Evolutionary conservation across 2,113 vertebrate genomes (phyloP).

Genomic region (Nycticebus coucang): DNA sequence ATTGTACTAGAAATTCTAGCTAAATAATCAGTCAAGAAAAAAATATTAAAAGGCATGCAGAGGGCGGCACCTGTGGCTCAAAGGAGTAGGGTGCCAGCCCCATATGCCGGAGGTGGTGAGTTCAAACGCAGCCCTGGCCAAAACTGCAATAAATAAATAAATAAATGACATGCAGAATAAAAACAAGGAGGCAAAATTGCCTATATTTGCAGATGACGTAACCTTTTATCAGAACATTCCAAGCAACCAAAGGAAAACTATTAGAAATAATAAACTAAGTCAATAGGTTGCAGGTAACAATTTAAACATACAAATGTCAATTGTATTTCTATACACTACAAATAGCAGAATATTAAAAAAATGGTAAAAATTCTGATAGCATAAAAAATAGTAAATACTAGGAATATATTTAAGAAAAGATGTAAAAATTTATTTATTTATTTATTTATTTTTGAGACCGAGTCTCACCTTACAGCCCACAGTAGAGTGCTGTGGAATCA

Average conservation of each 20-base stretch:
- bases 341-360: not conserved
- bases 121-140: too few species aligned
- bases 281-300: not conserved
- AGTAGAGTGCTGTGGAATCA: too few species aligned
- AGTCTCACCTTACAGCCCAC: too few species aligned
- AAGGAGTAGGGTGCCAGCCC: too few species aligned
- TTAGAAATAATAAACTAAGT: not conserved
- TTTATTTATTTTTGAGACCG: too few species aligned
- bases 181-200: not conserved
- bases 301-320: not conserved
- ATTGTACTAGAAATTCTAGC: not conserved
- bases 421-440: not conserved
- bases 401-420: not conserved
- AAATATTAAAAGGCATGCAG: not conserved
- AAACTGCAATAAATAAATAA: not conserved
- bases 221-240: not conserved
- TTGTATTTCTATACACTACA: not conserved
- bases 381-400: not conserved
- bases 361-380: not conserved
- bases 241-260: not conserved
- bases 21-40: not conserved
- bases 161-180: not conserved
- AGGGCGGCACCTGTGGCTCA: too few species aligned
- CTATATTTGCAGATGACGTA: not conserved
- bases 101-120: too few species aligned